Percentiles rank a stretch among this genome's conserved stretches.
These are phyloP conservation scores for Leptatherina wallacei DNA, from an alignment of 2,797 vertebrate genomes.

Conservation along the genomic window DNA sequence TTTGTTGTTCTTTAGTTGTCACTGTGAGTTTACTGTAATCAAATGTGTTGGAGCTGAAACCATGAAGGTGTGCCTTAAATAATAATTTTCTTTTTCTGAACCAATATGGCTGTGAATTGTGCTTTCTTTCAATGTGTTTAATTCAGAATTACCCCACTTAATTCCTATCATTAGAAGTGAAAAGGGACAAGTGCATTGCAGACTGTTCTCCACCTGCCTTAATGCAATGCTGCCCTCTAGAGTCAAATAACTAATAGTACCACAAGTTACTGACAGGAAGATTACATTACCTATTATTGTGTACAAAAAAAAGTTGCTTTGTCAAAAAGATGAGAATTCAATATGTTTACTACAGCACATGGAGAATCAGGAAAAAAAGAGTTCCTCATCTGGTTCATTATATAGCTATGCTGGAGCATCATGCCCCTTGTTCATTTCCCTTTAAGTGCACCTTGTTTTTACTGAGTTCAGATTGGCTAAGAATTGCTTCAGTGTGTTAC, in stretches of 20 bases:
- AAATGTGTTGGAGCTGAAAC: slow-evolving; percentile 72
- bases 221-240: slow-evolving; percentile 46
- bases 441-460: neutral
- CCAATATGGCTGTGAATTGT: slow-evolving; percentile 33
- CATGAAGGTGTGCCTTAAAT: slow-evolving; percentile 83
- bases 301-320: neutral
- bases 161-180: neutral
- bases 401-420: neutral
- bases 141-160: neutral
- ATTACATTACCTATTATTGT: neutral
- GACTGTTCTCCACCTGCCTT: neutral
- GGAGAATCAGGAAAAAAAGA: neutral
- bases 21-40: slow-evolving; percentile 72
- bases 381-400: too few relatives aligned
- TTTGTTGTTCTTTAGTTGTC: slow-evolving; percentile 65
- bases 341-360: neutral
- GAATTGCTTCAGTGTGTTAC: too few relatives aligned
- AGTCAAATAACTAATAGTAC: slow-evolving; percentile 12
- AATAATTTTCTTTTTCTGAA: slow-evolving; percentile 73
- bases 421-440: neutral
- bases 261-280: neutral
- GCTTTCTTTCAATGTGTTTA: slow-evolving; percentile 41
- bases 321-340: neutral
- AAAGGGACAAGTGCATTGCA: neutral
- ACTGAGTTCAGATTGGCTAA: too few relatives aligned